Evolutionary conservation across 2,888 invertebrate genomes (phyloP).

Genomic region (Lordiphosa andalusiaca): DNA sequence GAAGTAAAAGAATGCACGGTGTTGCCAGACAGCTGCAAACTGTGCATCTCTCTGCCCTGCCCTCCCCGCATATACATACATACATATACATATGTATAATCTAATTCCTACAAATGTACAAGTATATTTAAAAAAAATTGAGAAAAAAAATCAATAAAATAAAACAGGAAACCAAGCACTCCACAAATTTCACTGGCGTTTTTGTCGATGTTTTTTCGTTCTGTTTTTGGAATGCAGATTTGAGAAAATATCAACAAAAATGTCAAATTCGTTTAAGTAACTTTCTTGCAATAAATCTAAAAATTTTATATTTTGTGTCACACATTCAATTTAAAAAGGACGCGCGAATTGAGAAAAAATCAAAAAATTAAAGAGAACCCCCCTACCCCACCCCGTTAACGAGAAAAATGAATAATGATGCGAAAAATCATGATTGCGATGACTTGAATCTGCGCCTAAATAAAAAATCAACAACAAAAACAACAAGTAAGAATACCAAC

Average conservation of each 20-base stretch:
- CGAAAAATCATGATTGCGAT: conserved; percentile 77
- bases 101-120: conserved; percentile 33
- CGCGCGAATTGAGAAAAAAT: conserved; percentile 57
- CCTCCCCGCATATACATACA: conserved; percentile 21
- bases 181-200: conserved; percentile 37
- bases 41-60: conserved; percentile 39
- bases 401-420: conserved; percentile 78
- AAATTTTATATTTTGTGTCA: conserved; percentile 36
- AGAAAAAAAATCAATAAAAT: conserved; percentile 45
- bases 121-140: too few relatives aligned
- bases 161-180: conserved; percentile 40
- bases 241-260: conserved; percentile 38
- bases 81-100: conserved; percentile 25
- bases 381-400: conserved; percentile 23
- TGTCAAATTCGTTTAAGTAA: conserved; percentile 51
- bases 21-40: conserved; percentile 55
- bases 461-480: conserved; percentile 56
- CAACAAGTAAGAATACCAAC: conserved; percentile 34
- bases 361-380: conserved; percentile 39
- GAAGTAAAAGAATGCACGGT: conserved; percentile 71
- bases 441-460: conserved; percentile 76
- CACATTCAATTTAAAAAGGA: conserved; percentile 26
- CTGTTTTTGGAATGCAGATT: not conserved
- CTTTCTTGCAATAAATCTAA: conserved; percentile 31
- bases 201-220: conserved; percentile 44